Base-by-base conservation (phyloP, 1,140 invertebrate species). In the Cydia pomonella region DNA sequence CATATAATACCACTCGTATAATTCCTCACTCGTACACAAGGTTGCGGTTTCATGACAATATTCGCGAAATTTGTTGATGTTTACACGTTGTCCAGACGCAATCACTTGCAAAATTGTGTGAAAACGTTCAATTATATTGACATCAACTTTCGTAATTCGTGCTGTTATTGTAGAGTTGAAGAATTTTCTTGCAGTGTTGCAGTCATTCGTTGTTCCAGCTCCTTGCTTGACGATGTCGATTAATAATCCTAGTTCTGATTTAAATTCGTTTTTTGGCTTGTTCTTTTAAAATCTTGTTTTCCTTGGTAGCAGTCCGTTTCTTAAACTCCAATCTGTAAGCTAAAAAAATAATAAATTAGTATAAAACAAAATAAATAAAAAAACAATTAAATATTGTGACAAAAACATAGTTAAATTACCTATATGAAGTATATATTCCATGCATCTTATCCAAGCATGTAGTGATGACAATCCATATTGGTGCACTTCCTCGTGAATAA, bases 361-460 rank as follows among this genome's bases (percentile, higher is more conserved):
- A 33, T 4, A 33, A 4, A 33, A 33, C 33, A 33, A 33, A 33
- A 33, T 33, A 33, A 33, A 33, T 33, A 33, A 33, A 33, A 33
- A 33, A 33, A 33, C 3, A 33, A 33, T 33, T 33, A 33, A 33
- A 33, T 33, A 33, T 33, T 33, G 33, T 33, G 33, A 33, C 33
- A 33, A 33, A 33, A 33, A 33, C 33, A 33, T 33, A 4, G 33
- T 33, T 33, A 33, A 33, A 33, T 33, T 33, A 33, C 33, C 33
- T 33, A 33, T 33, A 33, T 33, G 82, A 18, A 89, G 73, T 21
- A 87, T 64, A 66, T 75, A 83, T 82, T 89, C 84, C 13, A 80
- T 89, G 87, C 64, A 88, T 21, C 87, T 72, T 44, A 92, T 92
- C 80, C 89, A 81, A 5, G 84, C 82, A 77, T 92, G 88, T 66